These are phyloP conservation scores for Semaprochilodus insignis DNA, from an alignment of 2,797 vertebrate species.

Conservation along the genomic window DNA sequence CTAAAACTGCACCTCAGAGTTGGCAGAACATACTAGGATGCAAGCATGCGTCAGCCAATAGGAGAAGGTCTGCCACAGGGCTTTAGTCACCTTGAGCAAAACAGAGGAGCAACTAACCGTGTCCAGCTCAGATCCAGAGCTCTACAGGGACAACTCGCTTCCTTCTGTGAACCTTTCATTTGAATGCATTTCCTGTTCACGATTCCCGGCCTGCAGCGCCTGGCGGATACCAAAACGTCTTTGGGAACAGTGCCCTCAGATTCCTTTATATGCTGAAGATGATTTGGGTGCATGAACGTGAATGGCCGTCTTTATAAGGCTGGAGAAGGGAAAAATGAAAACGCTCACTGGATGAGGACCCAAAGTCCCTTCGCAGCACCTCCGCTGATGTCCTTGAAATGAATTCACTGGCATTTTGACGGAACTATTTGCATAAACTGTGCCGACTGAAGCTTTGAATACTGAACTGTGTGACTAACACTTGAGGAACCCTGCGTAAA, in stretches of 20 bases:
- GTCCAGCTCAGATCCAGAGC: too few species aligned
- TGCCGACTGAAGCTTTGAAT: conserved; percentile 8
- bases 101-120: too few species aligned
- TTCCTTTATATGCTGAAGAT: neutral
- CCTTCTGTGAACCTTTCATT: too few species aligned
- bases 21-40: too few species aligned
- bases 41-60: too few species aligned
- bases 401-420: conserved; percentile 10
- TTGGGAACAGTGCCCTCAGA: neutral
- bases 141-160: too few species aligned
- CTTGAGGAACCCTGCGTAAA: neutral
- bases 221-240: neutral
- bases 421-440: conserved; percentile 28
- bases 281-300: neutral
- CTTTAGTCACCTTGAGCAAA: too few species aligned
- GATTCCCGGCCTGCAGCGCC: too few species aligned
- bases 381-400: neutral
- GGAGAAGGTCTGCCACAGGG: too few species aligned
- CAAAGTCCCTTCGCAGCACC: neutral
- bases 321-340: neutral
- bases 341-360: neutral
- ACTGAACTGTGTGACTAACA: neutral
- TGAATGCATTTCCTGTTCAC: too few species aligned
- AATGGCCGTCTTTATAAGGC: too few species aligned
- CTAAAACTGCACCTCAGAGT: too few species aligned